Base-by-base conservation (phyloP, 2,888 invertebrate species). In the Chrysodeixis includens region DNA sequence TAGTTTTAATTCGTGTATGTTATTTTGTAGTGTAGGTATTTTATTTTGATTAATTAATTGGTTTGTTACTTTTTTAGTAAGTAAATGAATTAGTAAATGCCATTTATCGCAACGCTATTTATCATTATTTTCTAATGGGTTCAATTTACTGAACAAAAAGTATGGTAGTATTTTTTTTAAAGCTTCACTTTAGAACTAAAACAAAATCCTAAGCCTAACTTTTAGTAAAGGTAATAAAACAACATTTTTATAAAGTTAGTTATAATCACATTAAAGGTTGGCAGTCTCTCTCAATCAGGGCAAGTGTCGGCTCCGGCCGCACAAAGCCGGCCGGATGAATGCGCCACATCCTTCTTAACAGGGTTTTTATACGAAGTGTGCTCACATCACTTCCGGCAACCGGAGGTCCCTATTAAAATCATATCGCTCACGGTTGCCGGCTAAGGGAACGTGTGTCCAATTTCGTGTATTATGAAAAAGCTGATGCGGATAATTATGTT, bases 371-470 rank as follows among this genome's bases (percentile, higher is more conserved):
- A 54, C 52, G 49, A 53, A 61, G 62, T 59, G 60, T 58, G 61
- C 70, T 63, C 63, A 66, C 66, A 70, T 66, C 58, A 55, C 69
- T 56, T 67, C 68, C 66, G 69, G 71, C 56, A 52, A 30, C 64
- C 62, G 72, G 76, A 79, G 62, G 65, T 67, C 63, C 64, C 69
- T 61, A 76, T 77, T 76, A 79, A 75, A 66, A 62, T 58, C 65
- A 73, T 78, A 63, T 65, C 62, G 64, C 63, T 56, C 64, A 68
- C 66, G 66, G 52, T 67, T 62, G 51, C 53, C 20, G 30, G 52
- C 54, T 40, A 60, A n/a, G 10, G 44, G 64, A 59, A 70, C 30
- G 52, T 60, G 55, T 49, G 66, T 51, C 5, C 59, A 56, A 74
- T 76, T 55, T 76, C 22, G 20, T 40, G 57, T 49, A 57, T 54